Base-by-base conservation (phyloP, 2,797 vertebrate species). In the Sebastes vulpes region DNA sequence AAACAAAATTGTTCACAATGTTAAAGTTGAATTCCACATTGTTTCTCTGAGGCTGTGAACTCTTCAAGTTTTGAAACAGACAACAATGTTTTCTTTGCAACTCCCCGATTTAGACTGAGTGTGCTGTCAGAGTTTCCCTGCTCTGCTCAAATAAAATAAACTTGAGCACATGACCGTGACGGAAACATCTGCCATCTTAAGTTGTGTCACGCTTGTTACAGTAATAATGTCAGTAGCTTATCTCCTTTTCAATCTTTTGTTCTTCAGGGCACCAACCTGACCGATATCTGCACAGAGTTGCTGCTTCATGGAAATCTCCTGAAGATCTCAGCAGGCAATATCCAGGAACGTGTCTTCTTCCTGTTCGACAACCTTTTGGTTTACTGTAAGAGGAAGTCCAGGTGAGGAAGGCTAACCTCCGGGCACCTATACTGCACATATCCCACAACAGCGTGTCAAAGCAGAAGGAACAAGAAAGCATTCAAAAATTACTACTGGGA, bases 311-410 rank as follows among this genome's bases (percentile, higher is more conserved):
- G 99, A 54, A 97, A 97, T 83, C 94, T 99, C 77, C 95, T 99
- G 72, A 99, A 99, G 95, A 99, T 99, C 92, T 99, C 98, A 0
- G 99, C 98, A 0, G 99, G 98, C 84, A 99, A 99, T 83, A 99
- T 99, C 88, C 99, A 99, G 91, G 98, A 99, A 84, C 96, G 99
- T 5, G 97, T 97, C 88, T 99, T 99, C 94, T 99, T 99, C 93
- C 94, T 99, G 25, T 99, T 99, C 0, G 99, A 99, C 95, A 99
- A 98, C 95, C 97, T 99, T 59, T 93, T 99, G n/a, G 98, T 99
- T 79, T 99, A 99, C 83, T 99, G 98, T 89, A 99, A 99, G 94
- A 97, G 98, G 91, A 99, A 99, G 92, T 99, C 98, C 89, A 97
- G 99, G 99, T 99, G 87, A 94, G 94, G 52, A 53, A 71, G 26